phyloP scores from a whole-genome alignment of 2,888 invertebrate species.

The Netelia fuscicornis region DNA sequence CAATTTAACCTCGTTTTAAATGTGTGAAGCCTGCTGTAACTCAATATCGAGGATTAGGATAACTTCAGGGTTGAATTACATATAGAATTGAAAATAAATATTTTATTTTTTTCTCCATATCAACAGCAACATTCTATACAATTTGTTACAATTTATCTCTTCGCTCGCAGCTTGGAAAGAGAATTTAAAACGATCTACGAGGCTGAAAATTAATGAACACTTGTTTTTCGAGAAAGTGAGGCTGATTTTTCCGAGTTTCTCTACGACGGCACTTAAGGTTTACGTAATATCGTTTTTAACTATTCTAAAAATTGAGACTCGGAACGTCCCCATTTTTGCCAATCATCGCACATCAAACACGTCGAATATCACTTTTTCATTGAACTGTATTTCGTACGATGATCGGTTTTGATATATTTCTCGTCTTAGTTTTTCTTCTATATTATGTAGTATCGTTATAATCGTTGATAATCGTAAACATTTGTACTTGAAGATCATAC shows the following conservation, averaged over 20 bases:
- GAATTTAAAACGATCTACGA: slow-evolving; percentile 1
- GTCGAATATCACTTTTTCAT: neutral
- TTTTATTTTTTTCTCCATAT: slow-evolving; percentile 33
- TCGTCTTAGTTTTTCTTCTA: slow-evolving; percentile 10
- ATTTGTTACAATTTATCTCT: neutral
- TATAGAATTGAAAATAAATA: slow-evolving; percentile 38
- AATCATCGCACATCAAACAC: neutral
- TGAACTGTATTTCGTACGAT: neutral
- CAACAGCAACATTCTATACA: slow-evolving; percentile 24
- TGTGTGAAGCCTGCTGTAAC: slow-evolving; percentile 19
- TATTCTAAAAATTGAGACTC: slow-evolving; percentile 29
- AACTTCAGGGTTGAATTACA: neutral
- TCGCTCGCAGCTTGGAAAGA: neutral
- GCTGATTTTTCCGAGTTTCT: slow-evolving; percentile 23
- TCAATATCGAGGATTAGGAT: neutral
- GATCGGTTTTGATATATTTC: neutral
- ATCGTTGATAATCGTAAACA: slow-evolving; percentile 29
- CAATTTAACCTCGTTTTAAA: neutral
- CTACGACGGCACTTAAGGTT: slow-evolving; percentile 52
- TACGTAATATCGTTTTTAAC: slow-evolving; percentile 7
- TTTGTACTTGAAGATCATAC: slow-evolving; percentile 50
- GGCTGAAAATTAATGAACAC: slow-evolving; percentile 30
- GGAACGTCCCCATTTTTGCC: slow-evolving; percentile 4
- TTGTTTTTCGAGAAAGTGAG: slow-evolving; percentile 21
- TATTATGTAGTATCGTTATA: slow-evolving; percentile 39